A percentile compares a stretch with the other conserved stretches of the same genome.
phyloP scores from a whole-genome alignment of 2,888 invertebrate species.

The Rutpela maculata region DNA sequence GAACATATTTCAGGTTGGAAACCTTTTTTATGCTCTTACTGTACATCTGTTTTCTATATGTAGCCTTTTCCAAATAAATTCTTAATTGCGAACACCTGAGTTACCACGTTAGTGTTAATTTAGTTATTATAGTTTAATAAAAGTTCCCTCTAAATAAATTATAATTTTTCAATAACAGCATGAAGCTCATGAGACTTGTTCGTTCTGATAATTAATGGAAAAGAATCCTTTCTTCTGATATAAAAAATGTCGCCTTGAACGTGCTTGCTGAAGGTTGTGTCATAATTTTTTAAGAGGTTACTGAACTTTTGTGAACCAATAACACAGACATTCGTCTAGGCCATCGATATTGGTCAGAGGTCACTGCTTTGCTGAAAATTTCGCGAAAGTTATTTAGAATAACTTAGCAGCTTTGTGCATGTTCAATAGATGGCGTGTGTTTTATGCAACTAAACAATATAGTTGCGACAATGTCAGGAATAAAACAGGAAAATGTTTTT shows the following conservation, averaged over 20 bases:
- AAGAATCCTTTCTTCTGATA: background rate
- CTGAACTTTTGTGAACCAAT: constrained; percentile 20
- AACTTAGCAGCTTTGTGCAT: too few relatives aligned
- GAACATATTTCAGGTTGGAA: too few relatives aligned
- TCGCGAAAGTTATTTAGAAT: too few relatives aligned
- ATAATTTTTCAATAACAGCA: background rate
- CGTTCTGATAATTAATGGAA: constrained; percentile 8
- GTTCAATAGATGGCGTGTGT: too few relatives aligned
- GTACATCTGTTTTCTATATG: too few relatives aligned
- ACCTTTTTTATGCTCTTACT: too few relatives aligned
- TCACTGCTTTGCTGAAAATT: background rate
- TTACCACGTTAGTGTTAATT: background rate
- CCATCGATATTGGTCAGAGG: background rate
- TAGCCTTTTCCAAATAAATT: too few relatives aligned
- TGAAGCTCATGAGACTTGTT: constrained; percentile 1
- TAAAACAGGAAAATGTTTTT: too few relatives aligned
- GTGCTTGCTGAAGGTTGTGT: constrained; percentile 25
- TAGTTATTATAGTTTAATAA: background rate
- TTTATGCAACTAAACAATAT: too few relatives aligned
- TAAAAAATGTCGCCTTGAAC: constrained; percentile 20
- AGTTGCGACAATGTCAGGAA: too few relatives aligned
- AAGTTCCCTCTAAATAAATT: background rate
- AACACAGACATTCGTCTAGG: constrained; percentile 23
- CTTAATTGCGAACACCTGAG: too few relatives aligned
- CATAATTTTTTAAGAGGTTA: constrained; percentile 21